Conservation (phyloP, 2,888 invertebrate species). For the Mystacides longicornis region DNA sequence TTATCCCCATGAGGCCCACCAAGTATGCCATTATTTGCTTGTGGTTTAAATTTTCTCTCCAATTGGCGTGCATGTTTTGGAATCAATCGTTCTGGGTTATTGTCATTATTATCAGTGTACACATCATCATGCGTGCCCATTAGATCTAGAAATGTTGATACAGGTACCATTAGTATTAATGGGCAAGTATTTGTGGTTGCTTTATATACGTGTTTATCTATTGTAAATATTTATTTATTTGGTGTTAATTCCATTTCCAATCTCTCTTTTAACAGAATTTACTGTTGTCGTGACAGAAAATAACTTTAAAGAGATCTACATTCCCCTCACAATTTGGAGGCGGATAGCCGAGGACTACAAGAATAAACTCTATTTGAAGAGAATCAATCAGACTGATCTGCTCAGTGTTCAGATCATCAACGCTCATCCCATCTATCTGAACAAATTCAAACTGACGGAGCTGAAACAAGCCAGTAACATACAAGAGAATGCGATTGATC, state of each 20-base stretch:
- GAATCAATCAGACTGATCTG: neutral
- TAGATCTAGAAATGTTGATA: too few relatives aligned
- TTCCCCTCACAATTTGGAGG: slow-evolving; percentile 21
- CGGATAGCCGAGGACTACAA: slow-evolving; percentile 12
- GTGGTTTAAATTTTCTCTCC: too few relatives aligned
- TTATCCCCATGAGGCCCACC: too few relatives aligned
- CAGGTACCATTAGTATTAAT: too few relatives aligned
- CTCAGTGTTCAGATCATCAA: neutral
- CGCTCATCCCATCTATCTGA: neutral
- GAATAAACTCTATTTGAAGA: neutral
- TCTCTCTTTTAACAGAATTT: slow-evolving; percentile 19
- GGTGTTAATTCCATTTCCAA: slow-evolving; percentile 3
- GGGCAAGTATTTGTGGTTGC: neutral
- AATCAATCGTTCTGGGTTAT: too few relatives aligned
- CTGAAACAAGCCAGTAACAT: neutral
- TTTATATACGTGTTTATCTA: neutral
- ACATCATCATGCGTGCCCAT: too few relatives aligned
- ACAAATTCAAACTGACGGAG: neutral
- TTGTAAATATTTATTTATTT: neutral
- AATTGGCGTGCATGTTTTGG: too few relatives aligned
- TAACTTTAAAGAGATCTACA: slow-evolving; percentile 23
- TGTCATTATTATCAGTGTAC: too few relatives aligned
- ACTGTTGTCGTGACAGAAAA: slow-evolving; percentile 18
- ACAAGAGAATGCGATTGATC: neutral
- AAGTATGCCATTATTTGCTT: too few relatives aligned